Percentiles rank a stretch among this genome's conserved stretches.
These are phyloP conservation scores for Ianthella basta DNA, from an alignment of 37 sponge, comb jelly and placozoan genomes.

Conservation along the genomic window DNA sequence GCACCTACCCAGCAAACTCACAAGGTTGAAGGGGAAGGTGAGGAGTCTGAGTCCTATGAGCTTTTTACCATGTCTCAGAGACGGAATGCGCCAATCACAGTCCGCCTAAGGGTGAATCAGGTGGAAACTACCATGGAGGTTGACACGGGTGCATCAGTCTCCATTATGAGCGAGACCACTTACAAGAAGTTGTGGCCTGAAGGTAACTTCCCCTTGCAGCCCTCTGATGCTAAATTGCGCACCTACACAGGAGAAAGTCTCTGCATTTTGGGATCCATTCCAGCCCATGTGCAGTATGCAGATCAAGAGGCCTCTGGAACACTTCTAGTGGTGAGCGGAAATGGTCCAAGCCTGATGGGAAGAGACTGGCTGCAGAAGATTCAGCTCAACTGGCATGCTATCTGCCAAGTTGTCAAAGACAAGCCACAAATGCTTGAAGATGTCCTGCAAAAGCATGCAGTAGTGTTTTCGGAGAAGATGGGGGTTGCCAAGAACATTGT, in stretches of 20 bases:
- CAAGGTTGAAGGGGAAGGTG: not conserved
- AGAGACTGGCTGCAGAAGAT: conserved; percentile 34
- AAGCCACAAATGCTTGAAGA: not conserved
- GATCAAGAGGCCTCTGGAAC: not conserved
- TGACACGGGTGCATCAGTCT: conserved; percentile 32
- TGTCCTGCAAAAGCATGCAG: not conserved
- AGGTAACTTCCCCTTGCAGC: not conserved
- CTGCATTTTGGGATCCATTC: not conserved
- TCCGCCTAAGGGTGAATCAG: not conserved
- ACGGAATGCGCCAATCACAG: not conserved
- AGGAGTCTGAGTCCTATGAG: not conserved
- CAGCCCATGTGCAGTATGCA: not conserved
- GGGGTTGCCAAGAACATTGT: not conserved
- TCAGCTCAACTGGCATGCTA: not conserved
- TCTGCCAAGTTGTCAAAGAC: not conserved
- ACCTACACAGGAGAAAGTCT: conserved; percentile 1
- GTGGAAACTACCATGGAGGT: not conserved
- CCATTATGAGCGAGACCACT: not conserved
- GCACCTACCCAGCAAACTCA: not conserved
- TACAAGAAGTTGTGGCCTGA: not conserved
- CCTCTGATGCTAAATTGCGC: not conserved
- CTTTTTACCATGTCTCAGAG: not conserved
- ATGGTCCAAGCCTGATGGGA: conserved; percentile 19
- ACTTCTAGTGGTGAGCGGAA: not conserved
- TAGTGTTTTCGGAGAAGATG: conserved; percentile 6